A percentile compares a stretch with the other conserved stretches of the same genome.
Evolutionary conservation across 2,888 invertebrate species (phyloP).

Genomic region (Pasiphila rectangulata): DNA sequence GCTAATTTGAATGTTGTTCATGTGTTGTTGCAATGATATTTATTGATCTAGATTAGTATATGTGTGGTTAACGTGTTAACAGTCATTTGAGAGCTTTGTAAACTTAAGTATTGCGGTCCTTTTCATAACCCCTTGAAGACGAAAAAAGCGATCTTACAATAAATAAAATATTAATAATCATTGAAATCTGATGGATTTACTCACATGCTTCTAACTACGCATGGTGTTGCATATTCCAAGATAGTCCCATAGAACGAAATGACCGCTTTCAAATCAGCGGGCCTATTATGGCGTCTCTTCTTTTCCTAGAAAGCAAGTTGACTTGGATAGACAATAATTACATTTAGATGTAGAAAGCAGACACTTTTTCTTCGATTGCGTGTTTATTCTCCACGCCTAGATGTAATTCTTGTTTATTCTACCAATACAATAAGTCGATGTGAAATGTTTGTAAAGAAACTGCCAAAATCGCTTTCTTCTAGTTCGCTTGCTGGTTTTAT

Average conservation of each 20-base stretch:
- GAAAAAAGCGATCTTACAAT: conserved; percentile 15
- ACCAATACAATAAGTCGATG: too few species aligned
- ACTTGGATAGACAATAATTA: too few species aligned
- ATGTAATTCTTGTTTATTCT: too few species aligned
- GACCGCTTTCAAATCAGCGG: conserved; percentile 22
- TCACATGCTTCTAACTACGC: conserved; percentile 38
- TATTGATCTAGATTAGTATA: conserved; percentile 62
- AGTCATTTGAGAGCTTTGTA: conserved; percentile 52
- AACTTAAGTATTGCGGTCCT: conserved; percentile 41
- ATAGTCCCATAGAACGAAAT: conserved; percentile 19
- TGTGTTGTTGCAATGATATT: conserved; percentile 73
- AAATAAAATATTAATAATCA: conserved; percentile 8
- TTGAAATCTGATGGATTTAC: conserved; percentile 9
- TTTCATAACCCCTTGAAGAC: conserved; percentile 32
- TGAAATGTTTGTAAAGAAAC: too few species aligned
- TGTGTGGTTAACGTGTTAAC: conserved; percentile 57
- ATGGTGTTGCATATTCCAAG: conserved; percentile 33
- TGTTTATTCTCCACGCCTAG: too few species aligned
- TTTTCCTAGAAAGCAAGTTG: too few species aligned
- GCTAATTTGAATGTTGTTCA: conserved; percentile 76
- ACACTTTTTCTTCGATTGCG: too few species aligned
- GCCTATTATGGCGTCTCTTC: too few species aligned
- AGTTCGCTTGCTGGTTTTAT: too few species aligned
- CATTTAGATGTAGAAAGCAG: too few species aligned
- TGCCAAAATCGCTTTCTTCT: too few species aligned